Percentiles rank a stretch among this genome's conserved stretches.
These are phyloP conservation scores for Nycteola revayana DNA, from an alignment of 2,888 invertebrate genomes.

Conservation along the genomic window DNA sequence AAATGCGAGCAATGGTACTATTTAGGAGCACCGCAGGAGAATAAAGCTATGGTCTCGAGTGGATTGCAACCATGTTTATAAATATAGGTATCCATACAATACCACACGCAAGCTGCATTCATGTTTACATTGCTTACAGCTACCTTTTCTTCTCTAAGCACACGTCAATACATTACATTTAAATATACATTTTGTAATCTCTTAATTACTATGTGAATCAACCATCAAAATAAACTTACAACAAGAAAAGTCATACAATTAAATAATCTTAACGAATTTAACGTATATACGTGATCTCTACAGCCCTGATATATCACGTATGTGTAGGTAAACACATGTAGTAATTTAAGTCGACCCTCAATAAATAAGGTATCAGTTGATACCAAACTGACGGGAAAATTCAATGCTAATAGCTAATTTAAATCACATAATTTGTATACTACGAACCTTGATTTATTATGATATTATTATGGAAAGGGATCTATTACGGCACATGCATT, in stretches of 20 bases:
- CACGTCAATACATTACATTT: no score
- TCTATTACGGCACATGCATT: conserved; percentile 25
- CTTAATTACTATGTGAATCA: no score
- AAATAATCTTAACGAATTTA: background rate
- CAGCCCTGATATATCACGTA: background rate
- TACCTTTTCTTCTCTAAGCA: no score
- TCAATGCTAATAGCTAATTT: conserved; percentile 20
- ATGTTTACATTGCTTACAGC: no score
- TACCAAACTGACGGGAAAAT: conserved; percentile 4
- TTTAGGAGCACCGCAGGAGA: conserved; percentile 26
- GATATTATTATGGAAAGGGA: conserved; percentile 28
- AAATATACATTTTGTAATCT: no score
- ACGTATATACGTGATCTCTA: background rate
- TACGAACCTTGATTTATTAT: conserved; percentile 31
- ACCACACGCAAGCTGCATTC: conserved; percentile 30
- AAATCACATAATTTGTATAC: conserved; percentile 24
- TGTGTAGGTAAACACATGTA: background rate
- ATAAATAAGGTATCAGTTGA: background rate
- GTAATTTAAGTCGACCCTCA: background rate
- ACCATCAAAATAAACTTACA: no score
- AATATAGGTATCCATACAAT: no score
- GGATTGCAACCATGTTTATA: conserved; percentile 19
- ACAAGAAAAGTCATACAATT: no score
- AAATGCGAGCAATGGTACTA: conserved; percentile 33
- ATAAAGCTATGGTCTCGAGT: conserved; percentile 41